These are phyloP conservation scores for Drosophila murphyi DNA, from an alignment of 1,140 invertebrate genomes.

Conservation along the genomic window DNA sequence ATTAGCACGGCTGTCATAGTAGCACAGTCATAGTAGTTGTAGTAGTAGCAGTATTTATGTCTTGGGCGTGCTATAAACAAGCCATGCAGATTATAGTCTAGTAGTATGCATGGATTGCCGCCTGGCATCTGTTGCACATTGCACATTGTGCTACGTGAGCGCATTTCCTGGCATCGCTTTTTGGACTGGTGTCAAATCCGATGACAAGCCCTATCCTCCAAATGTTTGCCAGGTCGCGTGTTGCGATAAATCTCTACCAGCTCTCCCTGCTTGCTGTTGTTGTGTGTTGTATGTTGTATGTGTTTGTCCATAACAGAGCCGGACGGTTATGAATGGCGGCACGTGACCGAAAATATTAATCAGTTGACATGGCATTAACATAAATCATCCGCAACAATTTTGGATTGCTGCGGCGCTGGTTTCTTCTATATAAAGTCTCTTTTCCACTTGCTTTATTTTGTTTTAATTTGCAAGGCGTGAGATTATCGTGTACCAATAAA, in stretches of 20 bases:
- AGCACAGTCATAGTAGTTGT: no score
- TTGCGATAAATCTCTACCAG: slow-evolving; percentile 50
- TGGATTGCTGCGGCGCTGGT: slow-evolving; percentile 45
- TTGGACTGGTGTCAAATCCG: slow-evolving; percentile 48
- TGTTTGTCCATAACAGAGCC: slow-evolving; percentile 31
- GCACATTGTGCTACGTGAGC: slow-evolving; percentile 63
- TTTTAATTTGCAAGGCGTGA: slow-evolving; percentile 10
- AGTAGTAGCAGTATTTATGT: slow-evolving; percentile 48
- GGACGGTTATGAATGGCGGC: slow-evolving; percentile 62
- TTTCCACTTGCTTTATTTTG: slow-evolving; percentile 42
- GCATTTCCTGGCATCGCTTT: slow-evolving; percentile 30
- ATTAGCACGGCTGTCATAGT: slow-evolving; percentile 38
- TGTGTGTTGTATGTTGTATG: slow-evolving; percentile 1
- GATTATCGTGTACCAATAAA: neutral
- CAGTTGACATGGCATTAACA: slow-evolving; percentile 82
- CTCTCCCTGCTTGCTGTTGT: slow-evolving; percentile 6
- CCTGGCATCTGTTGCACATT: slow-evolving; percentile 75
- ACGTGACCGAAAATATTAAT: slow-evolving; percentile 83
- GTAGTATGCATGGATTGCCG: slow-evolving; percentile 21
- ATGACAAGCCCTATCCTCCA: slow-evolving; percentile 28
- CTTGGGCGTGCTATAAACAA: slow-evolving; percentile 57
- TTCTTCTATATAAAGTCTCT: neutral
- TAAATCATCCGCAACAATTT: slow-evolving; percentile 80
- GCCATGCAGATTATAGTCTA: slow-evolving; percentile 31
- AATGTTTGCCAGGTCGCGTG: slow-evolving; percentile 50